Evolutionary conservation across 2,888 invertebrate species (phyloP).

Genomic region (Sympetrum striolatum): DNA sequence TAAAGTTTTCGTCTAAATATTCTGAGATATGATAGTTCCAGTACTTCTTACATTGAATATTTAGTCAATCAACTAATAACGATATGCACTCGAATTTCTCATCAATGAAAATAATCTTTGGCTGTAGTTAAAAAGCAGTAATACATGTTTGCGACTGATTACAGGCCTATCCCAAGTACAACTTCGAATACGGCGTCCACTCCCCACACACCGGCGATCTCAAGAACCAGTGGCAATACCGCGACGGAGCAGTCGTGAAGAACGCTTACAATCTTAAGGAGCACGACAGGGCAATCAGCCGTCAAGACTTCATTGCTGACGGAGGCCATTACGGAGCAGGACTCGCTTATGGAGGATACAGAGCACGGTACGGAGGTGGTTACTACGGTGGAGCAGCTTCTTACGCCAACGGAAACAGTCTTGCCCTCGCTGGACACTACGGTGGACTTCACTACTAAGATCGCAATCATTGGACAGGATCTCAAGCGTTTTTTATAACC

Average conservation of each 20-base stretch:
- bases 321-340: too few relatives aligned
- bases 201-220: not conserved
- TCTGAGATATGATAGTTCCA: too few relatives aligned
- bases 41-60: too few relatives aligned
- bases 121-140: not conserved
- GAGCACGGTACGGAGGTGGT: too few relatives aligned
- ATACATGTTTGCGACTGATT: not conserved
- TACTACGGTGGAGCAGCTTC: not conserved
- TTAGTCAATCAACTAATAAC: not conserved
- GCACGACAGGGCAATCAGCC: not conserved
- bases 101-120: too few relatives aligned
- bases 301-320: not conserved
- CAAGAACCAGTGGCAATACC: not conserved
- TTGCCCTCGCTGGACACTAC: not conserved
- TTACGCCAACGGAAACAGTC: not conserved
- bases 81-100: too few relatives aligned
- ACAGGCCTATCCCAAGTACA: conserved; percentile 17
- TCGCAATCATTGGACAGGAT: too few relatives aligned
- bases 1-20: too few relatives aligned
- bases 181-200: conserved; percentile 15
- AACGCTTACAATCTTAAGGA: not conserved
- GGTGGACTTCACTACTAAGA: not conserved
- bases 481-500: too few relatives aligned
- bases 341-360: not conserved
- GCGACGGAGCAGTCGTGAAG: not conserved